Evolutionary conservation across 2,888 invertebrate genomes (phyloP), one percentile per base, ranked within the genome.

Genomic region (Drosophila rubida): DNA sequence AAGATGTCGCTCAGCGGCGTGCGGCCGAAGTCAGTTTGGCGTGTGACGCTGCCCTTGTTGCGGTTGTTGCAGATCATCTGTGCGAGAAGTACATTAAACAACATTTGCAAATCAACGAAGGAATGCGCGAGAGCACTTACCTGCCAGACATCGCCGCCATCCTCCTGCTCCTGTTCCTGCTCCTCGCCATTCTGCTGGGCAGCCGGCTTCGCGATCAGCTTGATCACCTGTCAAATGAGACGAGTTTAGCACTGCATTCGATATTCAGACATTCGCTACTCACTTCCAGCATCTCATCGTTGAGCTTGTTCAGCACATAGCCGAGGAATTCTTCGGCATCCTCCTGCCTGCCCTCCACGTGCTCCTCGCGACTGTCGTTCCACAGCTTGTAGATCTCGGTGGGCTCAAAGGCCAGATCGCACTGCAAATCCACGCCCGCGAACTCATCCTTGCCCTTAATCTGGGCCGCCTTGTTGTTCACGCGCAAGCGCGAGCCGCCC

Each of bases 321-420:
- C 97, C 96, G 1, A 99, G 94, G 92, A 99, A 98, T 91, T 99
- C 99, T 92, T 99, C 99, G 0, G 99, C 99, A 92, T 99, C 99
- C 90, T 99, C 98, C 91, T 99, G 99, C 16, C 97, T 93, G 0
- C 98, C 98, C 91, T 97, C 97, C 54, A 96, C 95, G 69, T 91
- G 90, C 42, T 95, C 93, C 78, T 94, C 94, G 1, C 96, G 94
- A 35, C 96, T 94, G 44, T 96, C 95, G 71, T 96, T 94, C 87
- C 98, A 93, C 92, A 98, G 95, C 73, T 96, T 95, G 88, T 97
- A 96, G 13, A 98, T 96, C 78, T 96, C 95, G 54, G 94, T 94
- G n/a, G 98, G 97, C 90, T 98, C 98, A 78, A 98, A 96, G 42
- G 97, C 95, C n/a, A 95, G 93, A 35, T 97, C 98, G 37, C 94